These are phyloP conservation scores for Phenganax stokvisi DNA, from an alignment of 92 coral and sea anemone genomes.

Conservation along the genomic window DNA sequence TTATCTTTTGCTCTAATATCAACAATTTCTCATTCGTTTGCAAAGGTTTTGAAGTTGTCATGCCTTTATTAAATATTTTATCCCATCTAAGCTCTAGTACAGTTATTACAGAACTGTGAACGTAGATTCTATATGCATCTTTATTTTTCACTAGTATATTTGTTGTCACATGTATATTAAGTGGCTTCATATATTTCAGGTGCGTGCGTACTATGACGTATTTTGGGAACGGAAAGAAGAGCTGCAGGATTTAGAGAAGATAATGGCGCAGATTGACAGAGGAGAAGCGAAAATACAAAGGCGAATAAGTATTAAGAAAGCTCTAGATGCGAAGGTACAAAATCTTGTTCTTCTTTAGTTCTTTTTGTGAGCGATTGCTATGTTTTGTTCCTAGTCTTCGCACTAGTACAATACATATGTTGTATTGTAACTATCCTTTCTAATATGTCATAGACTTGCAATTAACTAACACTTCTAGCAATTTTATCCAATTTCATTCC, in stretches of 20 bases:
- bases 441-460: too few species aligned
- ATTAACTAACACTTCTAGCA: too few species aligned
- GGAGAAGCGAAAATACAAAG: conserved; percentile 98
- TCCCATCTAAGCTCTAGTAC: too few species aligned
- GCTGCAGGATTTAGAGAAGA: conserved; percentile 81
- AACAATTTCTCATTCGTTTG: neutral
- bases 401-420: too few species aligned
- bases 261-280: conserved; percentile 97
- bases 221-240: conserved; percentile 98
- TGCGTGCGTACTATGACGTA: conserved; percentile 76
- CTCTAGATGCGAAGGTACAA: conserved; percentile 95
- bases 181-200: conserved; percentile 33
- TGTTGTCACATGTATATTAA: too few species aligned
- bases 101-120: too few species aligned
- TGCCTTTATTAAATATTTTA: neutral
- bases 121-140: neutral
- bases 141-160: neutral
- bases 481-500: too few species aligned
- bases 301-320: conserved; percentile 91
- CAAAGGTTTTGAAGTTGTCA: neutral
- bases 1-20: neutral
- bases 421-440: too few species aligned
- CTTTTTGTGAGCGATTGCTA: neutral
- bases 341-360: neutral
- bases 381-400: neutral